Percentiles rank a stretch among this genome's conserved stretches.
phyloP scores from a whole-genome alignment of 2,113 vertebrate genomes.

The Danio rerio region GRCz12tu NC_133192.1:28164501-28165000 shows the following conservation, averaged over 20 bases:
- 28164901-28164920: too few species aligned
- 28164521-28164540: slow-evolving; percentile 43
- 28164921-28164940: too few species aligned
- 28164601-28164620: background rate
- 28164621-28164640: background rate
- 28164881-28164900: too few species aligned
- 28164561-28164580: background rate
- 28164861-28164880: too few species aligned
- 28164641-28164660: slow-evolving; percentile 8
- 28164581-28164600: background rate
- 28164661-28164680: background rate
- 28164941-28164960: too few species aligned
- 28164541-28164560: slow-evolving; percentile 14
- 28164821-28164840: background rate
- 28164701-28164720: background rate
- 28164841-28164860: too few species aligned
- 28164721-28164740: slow-evolving; percentile 15
- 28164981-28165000: too few species aligned
- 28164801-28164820: too few species aligned
- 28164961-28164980: too few species aligned
- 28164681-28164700: background rate
- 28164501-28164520: slow-evolving; percentile 35
- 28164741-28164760: slow-evolving; percentile 40
- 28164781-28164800: slow-evolving; percentile 41
- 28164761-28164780: slow-evolving; percentile 56